Base-by-base conservation (phyloP, 64 coral and sea anemone genomes). In the Stylophora pistillata region DNA sequence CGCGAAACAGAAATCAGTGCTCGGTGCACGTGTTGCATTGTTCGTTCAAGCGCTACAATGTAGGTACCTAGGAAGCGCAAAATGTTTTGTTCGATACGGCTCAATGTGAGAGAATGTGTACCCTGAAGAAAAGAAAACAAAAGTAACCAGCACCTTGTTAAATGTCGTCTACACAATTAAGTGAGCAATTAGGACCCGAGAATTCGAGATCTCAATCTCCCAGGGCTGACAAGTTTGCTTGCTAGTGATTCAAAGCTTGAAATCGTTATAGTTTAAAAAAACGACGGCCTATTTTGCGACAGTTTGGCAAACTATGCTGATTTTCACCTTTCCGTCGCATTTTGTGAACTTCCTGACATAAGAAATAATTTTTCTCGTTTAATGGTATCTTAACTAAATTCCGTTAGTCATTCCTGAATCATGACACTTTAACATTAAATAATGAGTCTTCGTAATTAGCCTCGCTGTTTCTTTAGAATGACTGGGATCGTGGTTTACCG, bases 51-150 rank as follows among this genome's bases (percentile, higher is more conserved):
- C 62, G 21, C 62, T n/a, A 53, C 37, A 65, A 70, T 64, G 18
- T 53, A 28, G 62, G 80, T 53, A 69, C 62, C 63, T 69, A 69
- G 34, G 21, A 65, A 84, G 33, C 33, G 62, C 20, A 53, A 41
- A 63, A 84, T 70, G 31, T 32, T 69, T 84, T 84, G 80, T 84
- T 70, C 80, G 23, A 23, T 25, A 13, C 10, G 32, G 58, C 62
- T 84, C 69, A 84, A 70, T 84, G 80, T 84, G 58, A 55, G 80
- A 84, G 80, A 84, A 84, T 84, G 80, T 47, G 7, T 64, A 28
- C 21, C 20, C 62, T 20, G 30, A n/a, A 20, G 33, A 71, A 47
- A 25, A 62, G 13, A 34, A 53, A 84, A 84, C 62, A 84, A 84
- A 84, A 84, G 80, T 63, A 69, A 70, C 80, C 62, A 21, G 34